phyloP scores from a whole-genome alignment of 1,140 invertebrate species.

The Cherax destructor region DNA sequence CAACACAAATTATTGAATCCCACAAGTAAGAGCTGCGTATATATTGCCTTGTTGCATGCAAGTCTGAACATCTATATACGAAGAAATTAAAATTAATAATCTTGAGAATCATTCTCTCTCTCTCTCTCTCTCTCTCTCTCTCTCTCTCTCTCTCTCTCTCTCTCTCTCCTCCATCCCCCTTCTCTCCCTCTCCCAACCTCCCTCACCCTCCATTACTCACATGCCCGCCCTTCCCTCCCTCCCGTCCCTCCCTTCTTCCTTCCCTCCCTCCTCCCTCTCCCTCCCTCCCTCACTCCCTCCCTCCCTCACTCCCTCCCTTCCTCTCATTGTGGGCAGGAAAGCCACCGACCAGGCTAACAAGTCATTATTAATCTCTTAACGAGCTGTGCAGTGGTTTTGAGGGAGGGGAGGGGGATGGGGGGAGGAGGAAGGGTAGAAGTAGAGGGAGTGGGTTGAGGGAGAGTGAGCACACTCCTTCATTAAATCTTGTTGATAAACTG shows the following conservation, averaged over 20 bases:
- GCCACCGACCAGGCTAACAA: conserved; percentile 12
- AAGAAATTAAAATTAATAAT: not conserved
- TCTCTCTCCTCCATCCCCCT: too few relatives aligned
- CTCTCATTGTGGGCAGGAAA: conserved; percentile 8
- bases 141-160: too few relatives aligned
- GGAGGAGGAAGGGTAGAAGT: not conserved
- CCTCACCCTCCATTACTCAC: too few relatives aligned
- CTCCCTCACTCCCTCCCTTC: too few relatives aligned
- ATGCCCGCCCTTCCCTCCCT: too few relatives aligned
- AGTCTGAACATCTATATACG: not conserved
- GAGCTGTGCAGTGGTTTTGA: conserved; percentile 1
- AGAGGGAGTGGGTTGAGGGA: not conserved
- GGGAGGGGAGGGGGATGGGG: not conserved
- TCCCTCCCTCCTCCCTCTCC: too few relatives aligned
- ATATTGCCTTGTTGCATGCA: not conserved
- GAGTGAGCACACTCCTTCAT: not conserved
- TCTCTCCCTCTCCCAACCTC: too few relatives aligned
- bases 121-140: too few relatives aligned
- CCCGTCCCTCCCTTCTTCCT: too few relatives aligned
- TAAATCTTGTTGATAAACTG: not conserved
- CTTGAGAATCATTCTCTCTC: not conserved
- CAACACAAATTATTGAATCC: not conserved
- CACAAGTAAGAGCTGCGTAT: not conserved
- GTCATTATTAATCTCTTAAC: conserved; percentile 47
- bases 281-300: too few relatives aligned